Conservation (phyloP, 2,888 invertebrate genomes). For the Taenaris catops region DNA sequence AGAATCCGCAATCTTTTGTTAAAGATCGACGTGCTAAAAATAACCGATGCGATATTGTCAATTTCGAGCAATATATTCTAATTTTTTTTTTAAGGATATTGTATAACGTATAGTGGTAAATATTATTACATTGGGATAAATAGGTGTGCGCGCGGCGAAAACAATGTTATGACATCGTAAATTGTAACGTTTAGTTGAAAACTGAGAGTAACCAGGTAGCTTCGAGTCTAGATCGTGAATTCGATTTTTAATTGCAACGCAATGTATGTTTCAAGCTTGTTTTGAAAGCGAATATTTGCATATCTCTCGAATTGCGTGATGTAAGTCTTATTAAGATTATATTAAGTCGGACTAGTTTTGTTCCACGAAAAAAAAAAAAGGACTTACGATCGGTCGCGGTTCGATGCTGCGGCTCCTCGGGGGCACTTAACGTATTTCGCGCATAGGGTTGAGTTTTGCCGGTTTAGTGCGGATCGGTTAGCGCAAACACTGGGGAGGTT, state of each 20-base stretch:
- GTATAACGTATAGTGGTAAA: too few species aligned
- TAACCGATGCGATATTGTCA: too few species aligned
- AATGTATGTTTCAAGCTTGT: conserved; percentile 14
- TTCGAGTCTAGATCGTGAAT: conserved; percentile 11
- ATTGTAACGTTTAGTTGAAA: conserved; percentile 8
- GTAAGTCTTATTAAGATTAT: conserved; percentile 7
- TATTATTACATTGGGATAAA: neutral
- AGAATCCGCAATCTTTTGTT: too few species aligned
- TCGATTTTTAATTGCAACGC: conserved; percentile 12
- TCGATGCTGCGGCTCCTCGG: conserved; percentile 29
- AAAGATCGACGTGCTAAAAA: too few species aligned
- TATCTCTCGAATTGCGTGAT: conserved; percentile 16
- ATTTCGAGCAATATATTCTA: too few species aligned
- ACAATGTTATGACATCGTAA: conserved; percentile 20
- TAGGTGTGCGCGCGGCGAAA: conserved; percentile 1
- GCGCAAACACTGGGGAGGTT: conserved; percentile 24
- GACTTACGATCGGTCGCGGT: conserved; percentile 56
- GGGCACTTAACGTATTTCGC: conserved; percentile 10
- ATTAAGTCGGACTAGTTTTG: conserved; percentile 8
- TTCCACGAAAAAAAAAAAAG: conserved; percentile 11
- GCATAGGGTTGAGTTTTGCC: conserved; percentile 8
- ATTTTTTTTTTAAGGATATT: too few species aligned
- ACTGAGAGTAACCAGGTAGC: conserved; percentile 9
- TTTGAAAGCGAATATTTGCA: conserved; percentile 38
- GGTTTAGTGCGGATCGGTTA: neutral